Conservation (phyloP, 2,797 vertebrate species). For the Vireo griseus region DNA sequence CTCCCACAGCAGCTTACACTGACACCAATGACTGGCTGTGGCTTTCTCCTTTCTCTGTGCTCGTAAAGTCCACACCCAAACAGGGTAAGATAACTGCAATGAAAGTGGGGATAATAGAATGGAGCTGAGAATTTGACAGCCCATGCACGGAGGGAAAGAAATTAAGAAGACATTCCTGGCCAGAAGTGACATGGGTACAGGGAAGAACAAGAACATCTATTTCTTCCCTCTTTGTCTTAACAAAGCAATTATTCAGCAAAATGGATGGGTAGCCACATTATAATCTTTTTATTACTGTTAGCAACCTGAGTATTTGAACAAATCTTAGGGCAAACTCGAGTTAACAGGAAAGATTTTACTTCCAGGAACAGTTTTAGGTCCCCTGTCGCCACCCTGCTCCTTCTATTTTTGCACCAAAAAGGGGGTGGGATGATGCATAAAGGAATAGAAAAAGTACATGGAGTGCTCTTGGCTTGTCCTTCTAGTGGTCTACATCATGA, state of each 20-base stretch:
- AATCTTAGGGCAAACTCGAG: not conserved
- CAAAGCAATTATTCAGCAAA: not conserved
- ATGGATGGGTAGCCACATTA: not conserved
- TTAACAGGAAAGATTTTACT: not conserved
- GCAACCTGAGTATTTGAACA: not conserved
- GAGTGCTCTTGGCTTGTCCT: not conserved
- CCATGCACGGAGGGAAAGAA: not conserved
- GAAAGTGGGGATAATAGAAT: not conserved
- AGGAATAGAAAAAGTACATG: not conserved
- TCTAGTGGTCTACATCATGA: not conserved
- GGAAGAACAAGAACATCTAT: not conserved
- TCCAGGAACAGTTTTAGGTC: not conserved
- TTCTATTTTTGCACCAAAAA: not conserved
- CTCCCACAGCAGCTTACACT: not conserved
- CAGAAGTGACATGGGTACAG: not conserved
- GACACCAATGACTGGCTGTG: not conserved
- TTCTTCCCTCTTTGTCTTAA: not conserved
- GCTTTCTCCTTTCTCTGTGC: not conserved
- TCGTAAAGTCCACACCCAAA: not conserved
- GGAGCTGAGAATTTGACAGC: not conserved
- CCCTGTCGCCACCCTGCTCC: accelerated
- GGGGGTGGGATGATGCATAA: not conserved
- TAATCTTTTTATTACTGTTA: not conserved
- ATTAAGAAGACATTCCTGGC: not conserved
- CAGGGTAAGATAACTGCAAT: not conserved